phyloP scores from a whole-genome alignment of 2,888 invertebrate species.

The Netelia inedita region DNA sequence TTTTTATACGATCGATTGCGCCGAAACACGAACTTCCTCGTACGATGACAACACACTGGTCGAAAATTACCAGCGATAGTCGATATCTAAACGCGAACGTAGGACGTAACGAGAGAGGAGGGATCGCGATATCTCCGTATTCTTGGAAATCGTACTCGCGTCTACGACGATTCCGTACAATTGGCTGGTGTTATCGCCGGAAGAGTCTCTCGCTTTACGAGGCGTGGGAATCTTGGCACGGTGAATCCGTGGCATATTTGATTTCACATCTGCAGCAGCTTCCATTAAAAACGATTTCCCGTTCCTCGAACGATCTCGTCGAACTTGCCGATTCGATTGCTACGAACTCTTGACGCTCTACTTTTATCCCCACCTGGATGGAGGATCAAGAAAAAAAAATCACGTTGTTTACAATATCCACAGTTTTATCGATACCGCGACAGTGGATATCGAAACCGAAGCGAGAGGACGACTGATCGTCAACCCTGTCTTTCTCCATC shows the following conservation, averaged over 20 bases:
- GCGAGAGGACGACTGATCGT: no score
- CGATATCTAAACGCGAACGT: not conserved
- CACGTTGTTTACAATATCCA: no score
- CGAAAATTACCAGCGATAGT: not conserved
- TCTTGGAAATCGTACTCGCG: conserved; percentile 11
- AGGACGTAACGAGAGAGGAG: conserved; percentile 4
- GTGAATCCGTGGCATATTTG: conserved; percentile 36
- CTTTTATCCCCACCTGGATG: no score
- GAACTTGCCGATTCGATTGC: conserved; percentile 16
- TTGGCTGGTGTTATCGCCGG: conserved; percentile 19
- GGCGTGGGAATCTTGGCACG: conserved; percentile 35
- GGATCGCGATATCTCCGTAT: conserved; percentile 31
- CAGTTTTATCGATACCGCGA: no score
- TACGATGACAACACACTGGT: not conserved
- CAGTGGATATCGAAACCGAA: no score
- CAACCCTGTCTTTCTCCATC: no score
- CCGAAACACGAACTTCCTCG: not conserved
- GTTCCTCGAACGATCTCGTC: conserved; percentile 8
- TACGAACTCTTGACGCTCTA: not conserved
- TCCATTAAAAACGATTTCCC: conserved; percentile 32
- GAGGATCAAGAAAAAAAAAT: no score
- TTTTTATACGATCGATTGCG: not conserved
- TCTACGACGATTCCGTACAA: conserved; percentile 10
- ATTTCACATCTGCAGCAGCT: conserved; percentile 30
- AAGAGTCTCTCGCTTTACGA: conserved; percentile 12